Conservation (phyloP, 2,888 invertebrate genomes). For the Scaptomyza reducta region DNA sequence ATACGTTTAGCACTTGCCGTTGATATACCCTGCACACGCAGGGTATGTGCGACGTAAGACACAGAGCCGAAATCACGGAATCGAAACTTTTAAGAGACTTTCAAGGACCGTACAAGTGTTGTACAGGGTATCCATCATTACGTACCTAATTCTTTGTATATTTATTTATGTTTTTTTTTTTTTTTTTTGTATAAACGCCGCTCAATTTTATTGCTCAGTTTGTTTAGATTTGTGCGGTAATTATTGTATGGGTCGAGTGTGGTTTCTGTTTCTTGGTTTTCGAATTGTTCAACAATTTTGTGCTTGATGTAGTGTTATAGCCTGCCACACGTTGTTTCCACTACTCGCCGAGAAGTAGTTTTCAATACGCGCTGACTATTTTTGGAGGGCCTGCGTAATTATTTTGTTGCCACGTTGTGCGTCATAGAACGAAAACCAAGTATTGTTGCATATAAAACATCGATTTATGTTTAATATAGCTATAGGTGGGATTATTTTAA, state of each 20-base stretch:
- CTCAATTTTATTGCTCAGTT: conserved; percentile 13
- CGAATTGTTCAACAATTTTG: conserved; percentile 63
- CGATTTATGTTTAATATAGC: neutral
- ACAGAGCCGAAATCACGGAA: no score
- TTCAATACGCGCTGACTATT: conserved; percentile 39
- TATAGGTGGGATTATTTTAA: neutral
- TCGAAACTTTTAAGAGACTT: no score
- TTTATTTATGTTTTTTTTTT: neutral
- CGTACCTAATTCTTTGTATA: neutral
- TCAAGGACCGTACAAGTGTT: no score
- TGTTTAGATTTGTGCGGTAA: conserved; percentile 66
- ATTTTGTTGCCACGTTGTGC: conserved; percentile 8
- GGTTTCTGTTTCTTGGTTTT: conserved; percentile 32
- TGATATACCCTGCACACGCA: conserved; percentile 5
- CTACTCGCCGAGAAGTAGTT: neutral
- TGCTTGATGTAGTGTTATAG: conserved; percentile 55
- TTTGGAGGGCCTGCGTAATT: conserved; percentile 20
- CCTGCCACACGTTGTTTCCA: conserved; percentile 34
- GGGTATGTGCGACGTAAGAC: neutral
- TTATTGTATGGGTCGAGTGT: conserved; percentile 55
- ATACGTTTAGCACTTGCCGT: conserved; percentile 51
- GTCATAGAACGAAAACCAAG: conserved; percentile 12
- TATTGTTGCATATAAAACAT: neutral
- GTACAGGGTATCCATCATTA: conserved; percentile 7
- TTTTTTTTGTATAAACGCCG: conserved; percentile 23